phyloP scores from a whole-genome alignment of 2,113 vertebrate species.

The Seriola quinqueradiata region DNA sequence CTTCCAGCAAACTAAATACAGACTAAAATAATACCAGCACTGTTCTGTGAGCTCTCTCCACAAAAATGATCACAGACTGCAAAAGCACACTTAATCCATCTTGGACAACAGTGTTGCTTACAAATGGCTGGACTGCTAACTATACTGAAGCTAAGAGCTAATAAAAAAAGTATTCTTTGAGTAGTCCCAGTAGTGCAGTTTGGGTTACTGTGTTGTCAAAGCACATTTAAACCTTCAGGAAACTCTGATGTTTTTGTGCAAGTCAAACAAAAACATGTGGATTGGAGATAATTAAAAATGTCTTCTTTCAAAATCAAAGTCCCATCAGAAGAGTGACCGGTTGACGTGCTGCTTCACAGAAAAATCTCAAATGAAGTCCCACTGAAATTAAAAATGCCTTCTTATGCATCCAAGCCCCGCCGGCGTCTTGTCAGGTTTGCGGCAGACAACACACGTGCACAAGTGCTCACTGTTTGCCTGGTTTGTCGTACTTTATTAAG shows the following conservation, averaged over 20 bases:
- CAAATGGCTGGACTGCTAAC: conserved; percentile 12
- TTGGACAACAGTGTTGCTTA: background rate
- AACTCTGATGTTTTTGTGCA: background rate
- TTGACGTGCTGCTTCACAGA: background rate
- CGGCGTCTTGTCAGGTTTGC: background rate
- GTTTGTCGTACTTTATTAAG: background rate
- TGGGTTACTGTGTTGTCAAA: conserved; percentile 5
- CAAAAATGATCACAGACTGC: conserved; percentile 34
- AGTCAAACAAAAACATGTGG: background rate
- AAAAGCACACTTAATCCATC: conserved; percentile 40
- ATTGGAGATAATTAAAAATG: background rate
- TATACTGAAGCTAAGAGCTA: conserved; percentile 6
- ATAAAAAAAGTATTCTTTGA: background rate
- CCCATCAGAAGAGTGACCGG: background rate
- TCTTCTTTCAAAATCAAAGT: background rate
- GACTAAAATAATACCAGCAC: conserved; percentile 11
- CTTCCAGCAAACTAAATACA: conserved; percentile 31
- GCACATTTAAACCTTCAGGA: conserved; percentile 4
- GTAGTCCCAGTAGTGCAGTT: conserved; percentile 19
- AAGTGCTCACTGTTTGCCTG: conserved; percentile 1
- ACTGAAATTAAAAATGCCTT: background rate
- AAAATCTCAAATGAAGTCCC: background rate
- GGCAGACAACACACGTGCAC: conserved; percentile 19
- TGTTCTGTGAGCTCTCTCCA: conserved; percentile 1
- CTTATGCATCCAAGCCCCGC: background rate